Base-by-base conservation (phyloP, 2,888 invertebrate genomes). In the Cactoblastis cactorum region DNA sequence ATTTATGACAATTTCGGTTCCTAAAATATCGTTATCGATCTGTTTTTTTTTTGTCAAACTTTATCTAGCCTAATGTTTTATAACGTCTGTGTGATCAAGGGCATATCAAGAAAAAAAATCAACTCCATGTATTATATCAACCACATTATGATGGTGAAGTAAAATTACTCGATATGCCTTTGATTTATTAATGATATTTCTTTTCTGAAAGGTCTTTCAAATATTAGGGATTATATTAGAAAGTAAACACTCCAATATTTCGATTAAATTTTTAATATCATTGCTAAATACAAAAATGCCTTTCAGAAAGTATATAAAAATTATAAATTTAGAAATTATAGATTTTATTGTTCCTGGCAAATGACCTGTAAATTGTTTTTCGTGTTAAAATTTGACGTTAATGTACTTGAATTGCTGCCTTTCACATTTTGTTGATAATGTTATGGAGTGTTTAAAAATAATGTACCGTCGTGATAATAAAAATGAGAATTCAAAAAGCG, bases 401-500 rank as follows among this genome's bases (percentile, higher is more conserved):
- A 58, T 58, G 43, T 43, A 55, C 41, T 49, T 41, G 59, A 56
- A 59, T 69, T 77, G 78, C 78, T 79, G 77, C 74, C 74, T 70
- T 69, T 65, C 63, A 63, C 59, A 60, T 77, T 80, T 78, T 77
- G 79, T 80, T 83, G 65, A 73, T 79, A 80, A 79, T 78, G 67
- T 80, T 80, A 81, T 80, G 80, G 80, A 84, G 79, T 84, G 85
- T 87, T 86, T 78, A 73, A 80, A 77, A 71, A 63, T 65, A 61
- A 72, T 77, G 70, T 69, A 75, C 77, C 73, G 63, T 59, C 57
- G 59, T 65, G 71, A 68, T 50, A 73, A 69, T 71, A 78, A 77
- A 84, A 79, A 82, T 80, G 74, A 79, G 70, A 83, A 78, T 84
- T 81, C 77, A 79, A 86, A n/a, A 85, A 87, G 81, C 80, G 69